phyloP scores from a whole-genome alignment of 2,888 invertebrate species.

The Caenorhabditis uteleia region DNA sequence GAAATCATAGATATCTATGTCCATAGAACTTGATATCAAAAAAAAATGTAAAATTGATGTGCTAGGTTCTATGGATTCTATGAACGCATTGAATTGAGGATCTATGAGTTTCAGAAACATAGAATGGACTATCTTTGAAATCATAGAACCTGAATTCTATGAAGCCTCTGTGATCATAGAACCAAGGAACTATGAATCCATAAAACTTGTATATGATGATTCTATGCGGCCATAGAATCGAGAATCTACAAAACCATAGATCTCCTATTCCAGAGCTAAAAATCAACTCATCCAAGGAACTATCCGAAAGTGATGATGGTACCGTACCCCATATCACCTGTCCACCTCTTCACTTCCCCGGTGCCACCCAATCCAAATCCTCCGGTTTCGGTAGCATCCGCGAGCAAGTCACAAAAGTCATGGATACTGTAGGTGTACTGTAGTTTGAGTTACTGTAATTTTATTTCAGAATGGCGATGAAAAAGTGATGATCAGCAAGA shows the following conservation, averaged over 20 bases:
- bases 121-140: no score
- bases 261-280: constrained; percentile 42
- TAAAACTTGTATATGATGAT: background rate
- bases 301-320: constrained; percentile 49
- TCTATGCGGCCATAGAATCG: no score
- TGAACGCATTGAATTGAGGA: no score
- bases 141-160: no score
- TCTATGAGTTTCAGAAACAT: no score
- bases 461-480: constrained; percentile 44
- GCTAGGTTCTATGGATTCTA: no score
- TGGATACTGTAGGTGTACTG: constrained; percentile 41
- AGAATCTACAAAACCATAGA: background rate
- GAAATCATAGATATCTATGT: no score
- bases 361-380: constrained; percentile 53
- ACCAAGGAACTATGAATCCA: background rate
- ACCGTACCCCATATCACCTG: constrained; percentile 52
- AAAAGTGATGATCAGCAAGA: constrained; percentile 49
- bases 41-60: no score
- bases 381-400: constrained; percentile 56
- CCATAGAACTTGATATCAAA: background rate
- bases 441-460: background rate
- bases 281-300: constrained; percentile 42
- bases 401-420: constrained; percentile 57
- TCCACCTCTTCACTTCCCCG: constrained; percentile 45
- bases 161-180: no score